phyloP scores from a whole-genome alignment of 2,113 vertebrate genomes.

The Thunnus maccoyii region DNA sequence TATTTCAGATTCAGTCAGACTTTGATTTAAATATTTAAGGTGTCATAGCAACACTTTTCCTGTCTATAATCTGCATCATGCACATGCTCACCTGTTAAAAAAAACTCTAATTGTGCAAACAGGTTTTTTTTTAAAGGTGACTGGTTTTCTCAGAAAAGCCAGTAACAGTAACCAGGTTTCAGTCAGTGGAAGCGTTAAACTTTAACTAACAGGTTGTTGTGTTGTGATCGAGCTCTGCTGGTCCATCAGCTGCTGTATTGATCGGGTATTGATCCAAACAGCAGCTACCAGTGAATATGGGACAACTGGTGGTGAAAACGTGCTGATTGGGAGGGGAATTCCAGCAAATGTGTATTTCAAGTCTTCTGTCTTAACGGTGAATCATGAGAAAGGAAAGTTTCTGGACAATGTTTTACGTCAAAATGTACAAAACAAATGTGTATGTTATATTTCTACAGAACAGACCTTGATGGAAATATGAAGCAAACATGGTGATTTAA shows the following conservation, averaged over 20 bases:
- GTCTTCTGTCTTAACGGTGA: neutral
- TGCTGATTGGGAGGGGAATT: neutral
- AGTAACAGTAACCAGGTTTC: neutral
- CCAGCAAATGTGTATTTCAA: neutral
- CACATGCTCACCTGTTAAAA: too few relatives aligned
- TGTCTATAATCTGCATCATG: too few relatives aligned
- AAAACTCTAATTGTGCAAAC: neutral
- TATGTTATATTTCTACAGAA: too few relatives aligned
- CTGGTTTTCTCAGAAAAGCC: neutral
- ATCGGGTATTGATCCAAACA: slow-evolving; percentile 60
- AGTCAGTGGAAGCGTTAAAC: slow-evolving; percentile 18
- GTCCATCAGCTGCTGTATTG: slow-evolving; percentile 66
- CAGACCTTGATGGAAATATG: too few relatives aligned
- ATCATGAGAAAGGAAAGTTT: too few relatives aligned
- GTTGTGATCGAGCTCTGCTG: slow-evolving; percentile 52
- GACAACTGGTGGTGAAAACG: slow-evolving; percentile 9
- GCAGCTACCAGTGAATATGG: slow-evolving; percentile 16
- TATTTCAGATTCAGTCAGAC: neutral
- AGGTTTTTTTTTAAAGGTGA: neutral
- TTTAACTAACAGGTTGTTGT: slow-evolving; percentile 52
- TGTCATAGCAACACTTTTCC: neutral
- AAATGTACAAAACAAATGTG: too few relatives aligned
- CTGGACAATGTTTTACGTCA: too few relatives aligned
- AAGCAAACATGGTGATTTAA: neutral
- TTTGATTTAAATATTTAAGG: too few relatives aligned